Evolutionary conservation across 2,797 vertebrate genomes (phyloP).

Genomic region (Antrozous pallidus): DNA sequence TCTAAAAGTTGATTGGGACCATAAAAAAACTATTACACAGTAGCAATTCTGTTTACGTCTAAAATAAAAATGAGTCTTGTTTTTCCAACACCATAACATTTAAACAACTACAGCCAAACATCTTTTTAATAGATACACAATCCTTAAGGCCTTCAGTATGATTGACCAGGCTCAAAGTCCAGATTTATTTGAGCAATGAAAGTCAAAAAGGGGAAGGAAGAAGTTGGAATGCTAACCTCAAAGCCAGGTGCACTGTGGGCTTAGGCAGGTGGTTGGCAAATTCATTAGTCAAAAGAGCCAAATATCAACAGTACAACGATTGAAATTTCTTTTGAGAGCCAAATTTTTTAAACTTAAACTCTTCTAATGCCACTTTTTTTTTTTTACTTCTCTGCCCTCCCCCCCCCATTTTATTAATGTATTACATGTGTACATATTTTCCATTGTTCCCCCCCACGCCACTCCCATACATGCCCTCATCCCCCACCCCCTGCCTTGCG

Average conservation of each 20-base stretch:
- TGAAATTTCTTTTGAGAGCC: no score
- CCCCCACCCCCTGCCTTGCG: no score
- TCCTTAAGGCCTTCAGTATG: background rate
- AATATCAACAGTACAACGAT: no score
- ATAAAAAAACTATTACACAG: background rate
- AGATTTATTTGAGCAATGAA: background rate
- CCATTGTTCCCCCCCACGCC: no score
- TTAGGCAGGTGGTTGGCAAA: no score
- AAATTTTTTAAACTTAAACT: no score
- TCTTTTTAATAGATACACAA: background rate
- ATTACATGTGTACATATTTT: no score
- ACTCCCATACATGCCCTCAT: no score
- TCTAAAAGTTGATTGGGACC: background rate
- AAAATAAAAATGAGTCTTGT: conserved; percentile 1
- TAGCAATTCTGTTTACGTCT: background rate
- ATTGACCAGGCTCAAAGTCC: background rate
- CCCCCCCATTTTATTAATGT: no score
- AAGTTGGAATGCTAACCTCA: background rate
- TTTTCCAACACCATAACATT: background rate
- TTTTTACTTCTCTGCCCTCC: no score
- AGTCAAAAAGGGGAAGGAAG: background rate
- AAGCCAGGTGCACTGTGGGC: background rate
- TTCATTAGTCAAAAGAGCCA: no score
- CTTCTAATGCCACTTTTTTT: no score
- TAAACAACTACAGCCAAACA: background rate